Percentiles rank a stretch among this genome's conserved stretches.
These are phyloP conservation scores for Lottia scabra DNA, from an alignment of 2,888 invertebrate species.

Conservation along the genomic window DNA sequence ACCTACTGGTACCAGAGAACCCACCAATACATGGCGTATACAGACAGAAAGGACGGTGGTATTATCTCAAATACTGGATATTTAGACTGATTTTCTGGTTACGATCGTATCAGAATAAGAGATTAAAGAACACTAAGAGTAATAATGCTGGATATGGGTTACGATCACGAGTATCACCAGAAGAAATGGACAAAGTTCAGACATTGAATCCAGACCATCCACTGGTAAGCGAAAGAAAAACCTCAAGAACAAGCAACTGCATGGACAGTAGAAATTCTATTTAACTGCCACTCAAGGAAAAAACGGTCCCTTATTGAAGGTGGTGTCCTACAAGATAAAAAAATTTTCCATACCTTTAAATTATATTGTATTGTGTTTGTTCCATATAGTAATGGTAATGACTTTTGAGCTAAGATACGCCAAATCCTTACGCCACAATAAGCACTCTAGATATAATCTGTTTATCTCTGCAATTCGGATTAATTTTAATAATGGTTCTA, in stretches of 20 bases:
- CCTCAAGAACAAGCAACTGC: no score
- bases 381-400: no score
- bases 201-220: conserved; percentile 73
- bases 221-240: conserved; percentile 36
- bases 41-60: conserved; percentile 76
- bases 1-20: conserved; percentile 41
- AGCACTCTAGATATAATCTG: no score
- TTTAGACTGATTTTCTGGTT: conserved; percentile 74
- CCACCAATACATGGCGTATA: conserved; percentile 76
- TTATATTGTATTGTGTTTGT: no score
- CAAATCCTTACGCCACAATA: no score
- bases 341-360: no score
- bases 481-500: conserved; percentile 62
- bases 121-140: conserved; percentile 62
- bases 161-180: conserved; percentile 71
- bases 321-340: no score
- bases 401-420: no score
- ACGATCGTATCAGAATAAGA: conserved; percentile 68
- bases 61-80: conserved; percentile 74
- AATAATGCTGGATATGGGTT: conserved; percentile 67
- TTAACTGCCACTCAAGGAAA: no score
- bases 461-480: no score
- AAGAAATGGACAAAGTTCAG: conserved; percentile 75
- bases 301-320: no score
- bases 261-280: no score